Conservation (phyloP, 2,797 vertebrate genomes). For the Karalla daura region DNA sequence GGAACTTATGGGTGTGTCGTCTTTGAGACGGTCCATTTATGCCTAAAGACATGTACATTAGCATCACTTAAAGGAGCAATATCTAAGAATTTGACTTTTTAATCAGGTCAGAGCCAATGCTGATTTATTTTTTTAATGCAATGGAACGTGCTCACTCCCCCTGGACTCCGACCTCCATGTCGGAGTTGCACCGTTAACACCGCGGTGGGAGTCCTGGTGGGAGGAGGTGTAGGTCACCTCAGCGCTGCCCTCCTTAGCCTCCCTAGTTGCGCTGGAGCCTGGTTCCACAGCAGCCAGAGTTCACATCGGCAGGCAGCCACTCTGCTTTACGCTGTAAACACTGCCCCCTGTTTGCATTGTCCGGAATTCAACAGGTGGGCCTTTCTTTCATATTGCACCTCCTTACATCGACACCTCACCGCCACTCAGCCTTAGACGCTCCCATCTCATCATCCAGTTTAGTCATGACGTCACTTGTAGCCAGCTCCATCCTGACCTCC, state of each 20-base stretch:
- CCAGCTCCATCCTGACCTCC: conserved; percentile 67
- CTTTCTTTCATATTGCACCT: neutral
- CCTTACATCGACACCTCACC: conserved; percentile 60
- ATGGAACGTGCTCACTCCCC: too few relatives aligned
- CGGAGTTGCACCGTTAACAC: too few relatives aligned
- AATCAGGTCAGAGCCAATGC: too few relatives aligned
- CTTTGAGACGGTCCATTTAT: conserved; percentile 34
- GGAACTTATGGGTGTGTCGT: conserved; percentile 4
- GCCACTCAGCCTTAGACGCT: conserved; percentile 33
- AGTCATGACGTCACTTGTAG: conserved; percentile 39
- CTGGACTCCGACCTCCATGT: neutral
- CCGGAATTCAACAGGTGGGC: neutral
- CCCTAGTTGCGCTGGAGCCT: too few relatives aligned
- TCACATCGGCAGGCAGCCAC: neutral
- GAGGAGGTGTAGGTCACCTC: neutral
- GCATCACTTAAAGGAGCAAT: conserved; percentile 37
- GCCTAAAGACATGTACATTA: conserved; percentile 37
- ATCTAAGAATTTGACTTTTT: neutral
- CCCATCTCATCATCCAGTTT: conserved; percentile 52
- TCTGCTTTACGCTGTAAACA: neutral
- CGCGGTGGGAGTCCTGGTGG: neutral
- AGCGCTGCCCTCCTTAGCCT: neutral
- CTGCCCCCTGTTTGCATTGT: neutral
- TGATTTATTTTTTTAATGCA: too few relatives aligned
- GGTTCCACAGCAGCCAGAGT: too few relatives aligned